Evolutionary conservation across 2,888 invertebrate genomes (phyloP), one percentile per base, ranked within the genome.

Genomic region (Xestia c-nigrum): DNA sequence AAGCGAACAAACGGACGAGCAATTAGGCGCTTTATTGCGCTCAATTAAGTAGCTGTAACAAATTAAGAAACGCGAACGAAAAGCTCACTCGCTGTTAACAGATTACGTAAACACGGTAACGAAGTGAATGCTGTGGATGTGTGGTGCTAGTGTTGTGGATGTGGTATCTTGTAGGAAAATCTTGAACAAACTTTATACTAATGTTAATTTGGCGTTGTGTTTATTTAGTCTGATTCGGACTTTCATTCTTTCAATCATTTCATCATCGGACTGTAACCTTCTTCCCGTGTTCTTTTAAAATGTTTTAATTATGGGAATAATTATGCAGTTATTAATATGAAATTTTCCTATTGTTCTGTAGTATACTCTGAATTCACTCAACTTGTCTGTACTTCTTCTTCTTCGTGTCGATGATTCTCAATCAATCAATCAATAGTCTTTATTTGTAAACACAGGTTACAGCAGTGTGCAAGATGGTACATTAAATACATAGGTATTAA

Each of bases 21-120:
- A 89, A 91, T 90, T 87, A 88, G 81, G 72, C 70, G 81, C 85
- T 89, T 90, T 90, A 91, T 87, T 90, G 88, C 86, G 88, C 88
- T 87, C 91, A 94, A 94, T 95, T 94, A 94, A 93, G 91, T 90
- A 91, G 91, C 92, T 92, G 93, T 93, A 93, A 93, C 93, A 91
- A 95, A 95, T 94, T 94, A 94, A 94, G 94, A 93, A 94, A 94
- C 89, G 90, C 84, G 90, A 86, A 87, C 87, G 82, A 89, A 91
- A 91, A 91, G 90, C 89, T 86, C 88, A 89, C 89, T 90, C 88
- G 88, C 89, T 91, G 88, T 87, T 88, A 92, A 94, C 89, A 89
- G 93, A 92, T 93, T 92, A 92, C 92, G 94, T 92, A 94, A 94
- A 94, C 94, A 93, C 88, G 88, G 91, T 95, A 95, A 95, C 95